Percentiles rank a stretch among this genome's conserved stretches.
These are phyloP conservation scores for Panagrolaimus sp. DNA, from an alignment of 1,140 invertebrate species.

Conservation along the genomic window DNA sequence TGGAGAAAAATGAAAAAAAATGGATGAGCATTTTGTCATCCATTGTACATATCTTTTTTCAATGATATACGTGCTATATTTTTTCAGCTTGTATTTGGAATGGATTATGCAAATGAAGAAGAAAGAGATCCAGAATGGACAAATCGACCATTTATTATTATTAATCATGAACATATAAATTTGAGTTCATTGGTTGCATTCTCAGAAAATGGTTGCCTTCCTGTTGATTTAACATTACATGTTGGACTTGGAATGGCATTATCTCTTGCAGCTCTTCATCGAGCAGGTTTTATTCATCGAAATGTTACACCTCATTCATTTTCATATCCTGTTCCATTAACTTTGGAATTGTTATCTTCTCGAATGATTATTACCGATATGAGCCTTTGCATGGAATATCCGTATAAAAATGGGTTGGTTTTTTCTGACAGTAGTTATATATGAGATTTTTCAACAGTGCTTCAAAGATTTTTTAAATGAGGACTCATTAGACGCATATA, in stretches of 20 bases:
- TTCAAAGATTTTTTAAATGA: too few species aligned
- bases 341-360: conserved; percentile 21
- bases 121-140: conserved; percentile 33
- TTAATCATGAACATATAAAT: background rate
- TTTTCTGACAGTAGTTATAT: too few species aligned
- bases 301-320: conserved; percentile 33
- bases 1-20: too few species aligned
- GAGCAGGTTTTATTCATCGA: conserved; percentile 30
- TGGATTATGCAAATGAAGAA: conserved; percentile 21
- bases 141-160: conserved; percentile 24
- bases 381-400: conserved; percentile 35
- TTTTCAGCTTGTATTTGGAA: conserved; percentile 30
- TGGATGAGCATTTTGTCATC: too few species aligned
- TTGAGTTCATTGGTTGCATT: conserved; percentile 23
- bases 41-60: too few species aligned
- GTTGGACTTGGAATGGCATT: conserved; percentile 26
- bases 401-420: conserved; percentile 5
- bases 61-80: too few species aligned
- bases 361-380: conserved; percentile 31
- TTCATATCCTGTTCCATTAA: conserved; percentile 22
- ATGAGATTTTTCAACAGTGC: too few species aligned
- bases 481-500: too few species aligned
- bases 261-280: conserved; percentile 31
- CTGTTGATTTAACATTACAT: conserved; percentile 26
- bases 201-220: conserved; percentile 24